A percentile compares a stretch with the other conserved stretches of the same genome.
Conservation (phyloP, 2,888 invertebrate species). For the Diabrotica balteata region DNA sequence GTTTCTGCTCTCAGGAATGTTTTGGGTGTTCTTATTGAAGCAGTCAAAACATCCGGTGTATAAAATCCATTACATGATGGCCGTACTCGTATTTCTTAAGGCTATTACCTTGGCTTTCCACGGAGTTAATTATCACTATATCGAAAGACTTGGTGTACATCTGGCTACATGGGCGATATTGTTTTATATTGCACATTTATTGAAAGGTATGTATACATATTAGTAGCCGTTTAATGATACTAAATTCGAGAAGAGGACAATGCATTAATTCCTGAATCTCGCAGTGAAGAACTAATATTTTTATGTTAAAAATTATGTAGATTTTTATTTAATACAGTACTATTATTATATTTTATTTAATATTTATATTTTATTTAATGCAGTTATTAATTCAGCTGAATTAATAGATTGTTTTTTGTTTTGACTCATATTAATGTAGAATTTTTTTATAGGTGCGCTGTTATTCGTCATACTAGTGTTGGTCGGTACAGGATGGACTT, state of each 20-base stretch:
- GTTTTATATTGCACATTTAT: slow-evolving; percentile 95
- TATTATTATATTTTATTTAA: too few relatives aligned
- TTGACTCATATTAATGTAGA: neutral
- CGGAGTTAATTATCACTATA: slow-evolving; percentile 93
- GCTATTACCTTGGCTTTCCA: slow-evolving; percentile 93
- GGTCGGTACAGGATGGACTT: slow-evolving; percentile 98
- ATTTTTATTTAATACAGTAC: too few relatives aligned
- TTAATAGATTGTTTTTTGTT: neutral
- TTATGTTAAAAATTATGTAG: too few relatives aligned
- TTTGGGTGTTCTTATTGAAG: slow-evolving; percentile 90
- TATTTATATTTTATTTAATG: too few relatives aligned
- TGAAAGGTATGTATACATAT: slow-evolving; percentile 47
- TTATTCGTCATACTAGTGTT: slow-evolving; percentile 95
- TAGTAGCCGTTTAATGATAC: too few relatives aligned
- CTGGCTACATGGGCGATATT: slow-evolving; percentile 97
- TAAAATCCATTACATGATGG: slow-evolving; percentile 97
- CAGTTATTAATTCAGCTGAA: too few relatives aligned
- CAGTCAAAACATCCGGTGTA: slow-evolving; percentile 79
- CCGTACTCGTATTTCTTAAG: slow-evolving; percentile 89
- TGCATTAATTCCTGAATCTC: too few relatives aligned
- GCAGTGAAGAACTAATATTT: too few relatives aligned
- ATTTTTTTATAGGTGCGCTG: slow-evolving; percentile 66
- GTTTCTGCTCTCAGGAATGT: slow-evolving; percentile 86
- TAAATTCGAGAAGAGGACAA: too few relatives aligned
- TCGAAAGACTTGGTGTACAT: slow-evolving; percentile 90